Percentiles rank a stretch among this genome's conserved stretches.
phyloP scores from a whole-genome alignment of 2,888 invertebrate genomes.

The Rotaria socialis region DNA sequence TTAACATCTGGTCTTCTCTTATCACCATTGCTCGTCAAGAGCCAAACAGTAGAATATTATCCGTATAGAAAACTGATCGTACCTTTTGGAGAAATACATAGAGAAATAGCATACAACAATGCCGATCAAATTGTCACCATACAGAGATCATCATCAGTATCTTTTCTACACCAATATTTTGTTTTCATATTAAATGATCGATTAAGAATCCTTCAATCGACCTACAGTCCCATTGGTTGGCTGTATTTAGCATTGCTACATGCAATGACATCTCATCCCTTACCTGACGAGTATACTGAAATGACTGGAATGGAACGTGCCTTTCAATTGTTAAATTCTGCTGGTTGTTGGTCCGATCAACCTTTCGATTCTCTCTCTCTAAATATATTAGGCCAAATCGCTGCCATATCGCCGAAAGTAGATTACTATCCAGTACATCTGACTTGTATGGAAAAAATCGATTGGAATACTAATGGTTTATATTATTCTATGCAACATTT shows the following conservation, averaged over 20 bases:
- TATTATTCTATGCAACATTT: background rate
- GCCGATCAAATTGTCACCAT: background rate
- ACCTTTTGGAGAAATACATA: background rate
- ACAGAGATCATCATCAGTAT: background rate
- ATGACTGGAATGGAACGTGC: background rate
- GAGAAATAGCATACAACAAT: no score
- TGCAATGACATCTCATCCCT: background rate
- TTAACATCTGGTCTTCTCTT: background rate
- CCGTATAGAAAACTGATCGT: background rate
- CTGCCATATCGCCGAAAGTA: background rate
- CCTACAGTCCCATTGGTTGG: background rate
- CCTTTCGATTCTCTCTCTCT: background rate
- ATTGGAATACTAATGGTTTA: background rate
- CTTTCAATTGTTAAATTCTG: background rate
- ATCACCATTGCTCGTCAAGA: background rate
- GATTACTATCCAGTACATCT: background rate
- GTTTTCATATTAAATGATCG: conserved; percentile 20
- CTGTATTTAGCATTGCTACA: conserved; percentile 20
- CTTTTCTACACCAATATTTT: background rate
- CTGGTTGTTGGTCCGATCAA: background rate
- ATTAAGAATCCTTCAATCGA: background rate
- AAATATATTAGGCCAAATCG: background rate
- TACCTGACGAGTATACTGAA: background rate
- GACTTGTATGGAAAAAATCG: background rate
- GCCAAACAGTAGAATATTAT: background rate